phyloP scores from a whole-genome alignment of 2,797 vertebrate species.

The Tympanoctomys barrerae region DNA sequence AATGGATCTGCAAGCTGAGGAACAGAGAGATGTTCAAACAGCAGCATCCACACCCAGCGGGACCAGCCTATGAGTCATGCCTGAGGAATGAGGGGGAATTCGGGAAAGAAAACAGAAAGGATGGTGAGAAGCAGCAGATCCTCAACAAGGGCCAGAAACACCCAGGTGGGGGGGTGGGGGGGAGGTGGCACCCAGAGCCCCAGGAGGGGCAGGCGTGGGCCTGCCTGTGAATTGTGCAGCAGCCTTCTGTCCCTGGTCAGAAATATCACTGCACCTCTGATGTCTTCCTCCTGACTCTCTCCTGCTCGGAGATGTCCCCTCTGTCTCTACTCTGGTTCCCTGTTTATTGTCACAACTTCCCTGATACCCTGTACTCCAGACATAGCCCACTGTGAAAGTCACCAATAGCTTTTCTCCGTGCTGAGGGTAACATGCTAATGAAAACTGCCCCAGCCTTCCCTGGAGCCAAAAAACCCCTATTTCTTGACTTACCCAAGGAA shows the following conservation, averaged over 20 bases:
- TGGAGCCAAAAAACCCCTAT: not conserved
- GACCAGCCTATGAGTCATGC: not conserved
- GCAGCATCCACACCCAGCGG: not conserved
- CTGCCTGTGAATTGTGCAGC: not conserved
- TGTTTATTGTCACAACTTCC: not conserved
- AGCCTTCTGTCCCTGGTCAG: not conserved
- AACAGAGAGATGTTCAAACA: not conserved
- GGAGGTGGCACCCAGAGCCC: not conserved
- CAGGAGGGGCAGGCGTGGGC: not conserved
- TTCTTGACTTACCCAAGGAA: not conserved
- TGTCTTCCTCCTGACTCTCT: not conserved
- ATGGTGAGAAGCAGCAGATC: not conserved
- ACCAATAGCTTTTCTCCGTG: not conserved
- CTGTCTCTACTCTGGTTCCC: not conserved
- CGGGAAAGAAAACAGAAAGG: not conserved
- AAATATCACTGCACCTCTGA: not conserved
- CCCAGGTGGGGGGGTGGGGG: not conserved
- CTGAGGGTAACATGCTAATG: accelerated
- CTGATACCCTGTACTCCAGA: not conserved
- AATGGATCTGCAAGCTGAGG: not conserved
- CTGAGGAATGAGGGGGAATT: not conserved
- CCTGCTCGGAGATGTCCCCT: not conserved
- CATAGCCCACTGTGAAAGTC: not conserved
- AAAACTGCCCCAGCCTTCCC: not conserved
- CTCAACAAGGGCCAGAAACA: not conserved